These are phyloP conservation scores for Rattus rattus DNA, from an alignment of 2,113 vertebrate species.

Conservation along the genomic window DNA sequence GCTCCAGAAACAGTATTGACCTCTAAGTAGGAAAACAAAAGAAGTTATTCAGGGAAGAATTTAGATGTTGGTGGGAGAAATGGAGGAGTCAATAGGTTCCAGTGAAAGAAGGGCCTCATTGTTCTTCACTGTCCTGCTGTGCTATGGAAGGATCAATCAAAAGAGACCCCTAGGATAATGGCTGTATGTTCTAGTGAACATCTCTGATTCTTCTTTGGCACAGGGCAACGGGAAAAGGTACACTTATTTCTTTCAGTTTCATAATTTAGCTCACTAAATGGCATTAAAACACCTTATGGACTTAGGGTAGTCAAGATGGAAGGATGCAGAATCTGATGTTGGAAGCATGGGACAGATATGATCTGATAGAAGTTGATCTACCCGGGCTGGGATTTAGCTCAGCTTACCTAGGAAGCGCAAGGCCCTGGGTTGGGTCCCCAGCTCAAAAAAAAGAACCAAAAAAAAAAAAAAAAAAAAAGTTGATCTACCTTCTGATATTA, in stretches of 20 bases:
- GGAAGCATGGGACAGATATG: too few species aligned
- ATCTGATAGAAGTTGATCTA: too few species aligned
- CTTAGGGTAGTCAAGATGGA: neutral
- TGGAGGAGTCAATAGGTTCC: neutral
- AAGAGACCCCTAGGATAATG: neutral
- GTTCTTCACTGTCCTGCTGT: neutral
- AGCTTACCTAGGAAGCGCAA: too few species aligned
- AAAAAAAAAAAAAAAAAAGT: too few species aligned
- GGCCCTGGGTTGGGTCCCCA: too few species aligned
- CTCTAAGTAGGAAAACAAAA: neutral
- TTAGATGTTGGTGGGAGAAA: neutral
- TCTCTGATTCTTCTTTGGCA: neutral
- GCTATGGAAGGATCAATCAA: neutral
- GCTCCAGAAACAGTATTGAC: accelerated
- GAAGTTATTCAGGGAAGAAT: too few species aligned
- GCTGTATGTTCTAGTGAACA: neutral
- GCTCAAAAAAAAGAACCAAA: too few species aligned
- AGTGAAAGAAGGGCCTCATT: neutral
- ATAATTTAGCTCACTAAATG: conserved; percentile 84
- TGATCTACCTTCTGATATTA: too few species aligned
- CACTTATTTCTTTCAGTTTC: conserved; percentile 61
- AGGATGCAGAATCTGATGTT: too few species aligned
- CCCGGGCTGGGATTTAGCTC: too few species aligned
- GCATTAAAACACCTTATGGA: conserved; percentile 63
- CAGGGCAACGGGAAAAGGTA: conserved; percentile 7